Evolutionary conservation across 2,797 vertebrate genomes (phyloP), one percentile per base, ranked within the genome.

Genomic region (Morus bassanus): DNA sequence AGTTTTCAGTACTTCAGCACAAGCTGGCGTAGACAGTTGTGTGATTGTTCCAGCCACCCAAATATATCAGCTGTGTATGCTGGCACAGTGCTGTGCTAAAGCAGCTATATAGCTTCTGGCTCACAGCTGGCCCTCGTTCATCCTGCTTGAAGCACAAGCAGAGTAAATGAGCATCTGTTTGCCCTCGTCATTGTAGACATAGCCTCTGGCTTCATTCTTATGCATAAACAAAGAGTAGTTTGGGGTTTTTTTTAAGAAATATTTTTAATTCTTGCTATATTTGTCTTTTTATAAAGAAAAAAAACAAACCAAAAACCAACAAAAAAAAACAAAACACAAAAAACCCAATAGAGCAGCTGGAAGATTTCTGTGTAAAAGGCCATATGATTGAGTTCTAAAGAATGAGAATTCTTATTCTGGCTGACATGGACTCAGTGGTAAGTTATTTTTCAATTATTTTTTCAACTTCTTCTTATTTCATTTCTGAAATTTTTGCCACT

Each of bases 121-220:
- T 94, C 80, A 17, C 90, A 91, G 92, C 93, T 91, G 95, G 65
- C 70, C 46, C 76, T 81, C n/a, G 0, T 59, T 85, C 90, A 48
- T 75, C 92, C 86, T 24, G 67, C 93, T 59, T n/a, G 63, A 30
- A 93, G 91, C 83, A 76, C 65, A 39, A 28, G 60, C 65, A 59
- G 74, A 41, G 78, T 27, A 63, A 88, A 89, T 18, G 81, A 96
- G 78, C 93, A 94, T 56, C 86, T 96, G 70, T 70, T 92, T 87
- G 93, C 89, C 91, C 91, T 96, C 48, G 1, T 2, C 64, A 6
- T 24, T 70, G 31, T 18, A 91, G 51, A 50, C 28, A 6, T 37
- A 69, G 33, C 59, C 92, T 92, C 65, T 83, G 87, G 60, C 92
- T 77, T 74, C 41, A 4, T 70, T 77, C 45, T 82, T 81, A 31